Evolutionary conservation across 2,888 invertebrate species (phyloP).

Genomic region (Amblyjoppa fuscipennis): DNA sequence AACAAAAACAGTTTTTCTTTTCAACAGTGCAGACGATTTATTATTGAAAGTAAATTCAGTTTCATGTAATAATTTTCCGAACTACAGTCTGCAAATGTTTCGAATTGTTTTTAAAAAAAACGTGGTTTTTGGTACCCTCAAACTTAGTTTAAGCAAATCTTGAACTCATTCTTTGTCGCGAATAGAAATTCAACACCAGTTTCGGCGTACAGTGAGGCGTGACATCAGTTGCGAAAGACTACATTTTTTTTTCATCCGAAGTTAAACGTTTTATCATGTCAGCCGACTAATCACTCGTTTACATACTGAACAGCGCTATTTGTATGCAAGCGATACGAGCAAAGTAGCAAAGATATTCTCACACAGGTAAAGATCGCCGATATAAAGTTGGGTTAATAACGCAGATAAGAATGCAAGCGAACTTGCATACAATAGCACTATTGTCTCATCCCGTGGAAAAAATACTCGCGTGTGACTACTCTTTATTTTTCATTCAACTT

Average conservation of each 20-base stretch:
- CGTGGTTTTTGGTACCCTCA: too few relatives aligned
- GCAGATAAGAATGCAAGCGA: neutral
- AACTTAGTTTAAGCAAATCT: too few relatives aligned
- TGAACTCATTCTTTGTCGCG: neutral
- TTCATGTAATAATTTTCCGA: too few relatives aligned
- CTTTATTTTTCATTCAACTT: neutral
- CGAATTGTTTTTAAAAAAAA: too few relatives aligned
- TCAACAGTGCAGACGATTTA: too few relatives aligned
- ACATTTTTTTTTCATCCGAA: neutral
- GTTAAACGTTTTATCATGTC: neutral
- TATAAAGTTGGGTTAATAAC: neutral
- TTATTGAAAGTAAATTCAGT: too few relatives aligned
- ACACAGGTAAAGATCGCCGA: neutral
- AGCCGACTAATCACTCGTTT: neutral
- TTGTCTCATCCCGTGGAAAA: neutral
- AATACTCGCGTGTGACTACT: neutral
- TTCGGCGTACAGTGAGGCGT: neutral
- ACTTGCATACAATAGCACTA: slow-evolving; percentile 5
- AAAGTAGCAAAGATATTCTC: neutral
- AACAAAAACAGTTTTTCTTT: too few relatives aligned
- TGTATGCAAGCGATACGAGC: neutral
- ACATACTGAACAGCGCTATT: neutral
- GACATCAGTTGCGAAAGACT: neutral
- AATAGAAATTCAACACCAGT: neutral
- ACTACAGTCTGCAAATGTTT: too few relatives aligned